Evolutionary conservation across 2,888 invertebrate species (phyloP), one percentile per base, ranked within the genome.

Genomic region (Watsonalla binaria): DNA sequence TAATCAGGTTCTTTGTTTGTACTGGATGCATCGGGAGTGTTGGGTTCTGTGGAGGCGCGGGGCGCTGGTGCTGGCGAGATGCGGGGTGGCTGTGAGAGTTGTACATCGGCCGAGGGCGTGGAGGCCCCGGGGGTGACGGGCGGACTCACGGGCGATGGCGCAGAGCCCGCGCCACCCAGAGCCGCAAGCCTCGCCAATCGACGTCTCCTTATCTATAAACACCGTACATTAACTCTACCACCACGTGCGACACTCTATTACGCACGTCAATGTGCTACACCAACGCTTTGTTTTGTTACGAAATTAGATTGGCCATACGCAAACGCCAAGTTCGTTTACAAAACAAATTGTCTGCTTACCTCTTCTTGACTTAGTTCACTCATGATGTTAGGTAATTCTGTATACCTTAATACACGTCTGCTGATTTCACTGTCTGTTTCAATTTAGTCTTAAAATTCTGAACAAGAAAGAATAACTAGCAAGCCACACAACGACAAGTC

Each of bases 361-460:
- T 97, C 97, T 90, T 97, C 97, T 84, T 95, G 96, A 80, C 94
- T 95, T 71, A 97, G 92, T 92, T 97, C 96, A 90, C 95, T 95
- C 96, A 96, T 96, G 66, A 65, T 83, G 75, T 68, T 67, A 63
- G 62, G 62, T 70, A 64, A 62, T 67, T 75, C 63, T 70, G 71
- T 70, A 62, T 62, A 68, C 70, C 66, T 68, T 71, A 63, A 68
- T 62, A 61, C 63, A 66, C 65, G 72, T 65, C 60, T 72, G 68
- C 65, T 65, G 60, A 62, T 66, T 69, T 60, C 74, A 80, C 76
- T 78, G 74, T 76, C 78, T 77, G 69, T 74, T 69, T 73, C 72
- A 76, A 76, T 78, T 80, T 72, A 70, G 70, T 75, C 73, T 72
- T 61, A 68, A 76, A 78, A 77, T 73, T 74, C 75, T 76, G 68